Evolutionary conservation across 2,888 invertebrate genomes (phyloP).

Genomic region (Drosophila acutilabella): DNA sequence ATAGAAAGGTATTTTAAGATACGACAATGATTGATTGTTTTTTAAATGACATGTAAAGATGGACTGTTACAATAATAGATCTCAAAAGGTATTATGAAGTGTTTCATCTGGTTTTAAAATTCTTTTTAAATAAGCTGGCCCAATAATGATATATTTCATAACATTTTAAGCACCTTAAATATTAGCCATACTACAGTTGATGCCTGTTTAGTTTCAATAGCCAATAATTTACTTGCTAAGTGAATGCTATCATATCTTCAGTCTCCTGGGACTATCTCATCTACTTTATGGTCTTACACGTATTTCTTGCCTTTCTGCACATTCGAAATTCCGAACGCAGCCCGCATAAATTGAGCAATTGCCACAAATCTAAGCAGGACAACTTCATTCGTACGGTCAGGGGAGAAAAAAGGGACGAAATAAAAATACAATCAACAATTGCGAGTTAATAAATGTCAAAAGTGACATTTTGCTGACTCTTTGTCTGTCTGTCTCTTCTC

Average conservation of each 20-base stretch:
- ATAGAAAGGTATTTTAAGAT: neutral
- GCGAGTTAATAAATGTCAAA: slow-evolving; percentile 75
- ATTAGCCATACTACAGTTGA: neutral
- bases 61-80: too few relatives aligned
- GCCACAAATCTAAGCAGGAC: slow-evolving; percentile 34
- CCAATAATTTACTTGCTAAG: neutral
- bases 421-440: slow-evolving; percentile 52
- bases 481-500: slow-evolving; percentile 5
- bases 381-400: slow-evolving; percentile 13
- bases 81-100: too few relatives aligned
- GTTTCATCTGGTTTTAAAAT: too few relatives aligned
- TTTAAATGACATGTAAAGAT: neutral
- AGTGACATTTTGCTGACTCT: slow-evolving; percentile 61
- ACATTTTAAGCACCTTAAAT: neutral
- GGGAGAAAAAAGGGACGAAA: slow-evolving; percentile 27
- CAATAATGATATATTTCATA: too few relatives aligned
- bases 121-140: too few relatives aligned
- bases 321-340: slow-evolving; percentile 29
- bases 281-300: slow-evolving; percentile 2
- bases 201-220: neutral
- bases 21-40: neutral
- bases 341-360: slow-evolving; percentile 54
- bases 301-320: slow-evolving; percentile 15
- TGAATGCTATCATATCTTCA: neutral
- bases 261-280: neutral